These are phyloP conservation scores for Resseliella maxima DNA, from an alignment of 2,888 invertebrate species.

Conservation along the genomic window DNA sequence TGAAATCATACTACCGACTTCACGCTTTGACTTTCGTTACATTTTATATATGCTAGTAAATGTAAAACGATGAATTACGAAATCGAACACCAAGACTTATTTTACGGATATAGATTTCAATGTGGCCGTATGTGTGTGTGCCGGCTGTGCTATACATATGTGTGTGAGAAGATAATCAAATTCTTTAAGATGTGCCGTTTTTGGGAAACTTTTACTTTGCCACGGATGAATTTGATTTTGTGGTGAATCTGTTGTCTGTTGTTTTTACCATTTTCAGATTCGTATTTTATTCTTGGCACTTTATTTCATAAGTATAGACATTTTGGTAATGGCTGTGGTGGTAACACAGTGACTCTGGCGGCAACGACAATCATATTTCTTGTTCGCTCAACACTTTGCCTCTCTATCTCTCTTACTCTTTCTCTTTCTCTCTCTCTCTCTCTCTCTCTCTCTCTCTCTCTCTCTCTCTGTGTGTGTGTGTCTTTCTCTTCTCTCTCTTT, in stretches of 20 bases:
- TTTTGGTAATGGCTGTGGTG: background rate
- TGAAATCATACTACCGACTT: background rate
- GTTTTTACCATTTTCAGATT: background rate
- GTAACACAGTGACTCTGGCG: background rate
- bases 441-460: background rate
- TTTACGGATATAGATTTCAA: background rate
- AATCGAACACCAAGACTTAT: background rate
- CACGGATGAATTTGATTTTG: background rate
- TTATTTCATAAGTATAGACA: background rate
- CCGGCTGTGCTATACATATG: background rate
- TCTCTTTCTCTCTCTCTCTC: background rate
- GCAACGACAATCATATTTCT: conserved; percentile 1
- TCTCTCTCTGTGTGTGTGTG: background rate
- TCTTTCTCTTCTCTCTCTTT: too few relatives aligned
- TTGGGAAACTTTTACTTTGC: background rate
- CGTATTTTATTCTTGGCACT: background rate
- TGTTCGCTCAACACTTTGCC: background rate
- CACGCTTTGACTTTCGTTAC: too few relatives aligned
- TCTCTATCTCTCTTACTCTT: background rate
- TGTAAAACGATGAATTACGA: background rate
- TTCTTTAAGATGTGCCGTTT: background rate
- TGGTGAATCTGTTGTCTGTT: background rate
- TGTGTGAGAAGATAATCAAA: background rate
- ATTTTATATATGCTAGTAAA: too few relatives aligned
- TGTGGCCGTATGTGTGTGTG: background rate